Evolutionary conservation across 92 coral and sea anemone genomes (phyloP), one percentile per base, ranked within the genome.

Genomic region (Plumapathes pennacea): DNA sequence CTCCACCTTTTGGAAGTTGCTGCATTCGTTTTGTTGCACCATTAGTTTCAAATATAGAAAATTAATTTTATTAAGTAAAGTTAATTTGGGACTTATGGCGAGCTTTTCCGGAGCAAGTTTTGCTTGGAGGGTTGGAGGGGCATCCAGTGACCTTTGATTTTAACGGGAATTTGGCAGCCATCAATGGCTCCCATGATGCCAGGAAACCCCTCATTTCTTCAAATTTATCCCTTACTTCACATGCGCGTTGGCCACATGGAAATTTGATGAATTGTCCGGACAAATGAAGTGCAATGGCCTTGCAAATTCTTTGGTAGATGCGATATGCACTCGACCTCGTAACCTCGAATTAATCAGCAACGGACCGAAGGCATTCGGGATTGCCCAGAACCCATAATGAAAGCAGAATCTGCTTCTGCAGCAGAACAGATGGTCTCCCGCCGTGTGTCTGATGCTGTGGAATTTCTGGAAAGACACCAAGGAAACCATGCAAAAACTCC

Each of bases 311-410:
- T 12, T 65, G 48, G 25, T 64, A 32, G 15, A 74, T 60, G 29
- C 81, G 41, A 64, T 39, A 74, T 19, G 61, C 81, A 64, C 74
- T 68, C 10, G 12, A 19, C 18, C 14, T 22, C 54, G 29, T 38
- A 5, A 44, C 28, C 26, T 40, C 17, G 9, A 11, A 76, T 50
- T 62, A 61, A 55, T 76, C 77, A 15, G 82, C 63, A 6, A 64
- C 76, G 25, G 74, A 65, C n/a, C 82, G 67, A 37, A 76, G 15
- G 31, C 46, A 46, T 50, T 67, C 77, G 25, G 82, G 61, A 56
- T 76, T 76, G 19, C 83, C 83, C 38, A 76, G 65, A 18, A 76
- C 48, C 83, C 70, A 47, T 18, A 76, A 9, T n/a, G 74, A 65
- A 43, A 65, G 36, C 13, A 75, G 54, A 19, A 75, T 4, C 23